Evolutionary conservation across 2,888 invertebrate genomes (phyloP), one percentile per base, ranked within the genome.

Genomic region (Autographa pulchrina): DNA sequence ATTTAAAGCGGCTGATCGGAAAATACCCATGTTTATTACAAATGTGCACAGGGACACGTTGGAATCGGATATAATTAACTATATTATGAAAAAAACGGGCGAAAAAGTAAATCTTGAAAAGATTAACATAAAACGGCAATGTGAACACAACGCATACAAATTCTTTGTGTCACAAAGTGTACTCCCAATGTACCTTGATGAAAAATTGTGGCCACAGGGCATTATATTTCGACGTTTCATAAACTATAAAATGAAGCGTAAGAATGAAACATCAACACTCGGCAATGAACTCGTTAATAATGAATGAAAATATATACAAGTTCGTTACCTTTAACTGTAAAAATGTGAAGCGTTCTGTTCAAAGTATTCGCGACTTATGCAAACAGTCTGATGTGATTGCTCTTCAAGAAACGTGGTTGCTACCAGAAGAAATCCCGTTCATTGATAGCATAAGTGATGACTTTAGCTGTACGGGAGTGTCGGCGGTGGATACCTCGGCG

Each of bases 261-360:
- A 43, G 31, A 41, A 18, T 14, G 11, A 58, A 35, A 62, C 62
- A 35, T 48, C 35, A 43, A 48, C 8, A 54, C 18, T 59, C 14
- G 48, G 38, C 32, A 52, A 18, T 58, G 58, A 62, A 65, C 18
- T 25, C 43, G n/a, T 35, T 20, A 31, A 60, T 18, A 52, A 60
- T 31, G 54, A 38, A 11, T 58, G 41, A 41, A 41, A 38, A 61
- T 31, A 62, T 62, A 59, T 62, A 62, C 43, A 72, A 64, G 41
- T 65, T 85, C 25, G 56, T 79, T 9, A 78, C 65, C 38, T 85
- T 84, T 68, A 85, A 86, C 48, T 85, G 85, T 62, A 83, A 80
- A 62, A 73, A 54, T 43, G 56, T 85, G 0, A 82, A 72, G 18
- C 62, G 83, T 3, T 82, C 81, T 0, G 60, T 78, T 8, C 80